Evolutionary conservation across 2,113 vertebrate genomes (phyloP).

Genomic region (Carollia perspicillata): DNA sequence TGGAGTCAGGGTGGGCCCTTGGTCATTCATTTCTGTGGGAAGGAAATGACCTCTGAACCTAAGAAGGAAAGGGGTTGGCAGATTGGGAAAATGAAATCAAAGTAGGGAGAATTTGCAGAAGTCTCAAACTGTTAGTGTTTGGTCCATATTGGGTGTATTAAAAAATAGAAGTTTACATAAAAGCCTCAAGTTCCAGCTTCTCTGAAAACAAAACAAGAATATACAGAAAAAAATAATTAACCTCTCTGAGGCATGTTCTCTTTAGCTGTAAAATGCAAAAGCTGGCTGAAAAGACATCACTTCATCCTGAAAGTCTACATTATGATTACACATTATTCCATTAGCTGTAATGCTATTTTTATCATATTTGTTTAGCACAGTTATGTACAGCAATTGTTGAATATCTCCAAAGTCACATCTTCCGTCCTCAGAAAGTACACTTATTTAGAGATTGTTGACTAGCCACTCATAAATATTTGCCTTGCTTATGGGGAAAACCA

Average conservation of each 20-base stretch:
- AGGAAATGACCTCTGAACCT: not conserved
- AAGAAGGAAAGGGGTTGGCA: not conserved
- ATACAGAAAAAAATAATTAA: not conserved
- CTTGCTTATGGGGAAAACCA: not conserved
- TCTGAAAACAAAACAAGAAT: not conserved
- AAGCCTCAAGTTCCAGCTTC: not conserved
- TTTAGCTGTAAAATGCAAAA: not conserved
- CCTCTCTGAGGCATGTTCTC: not conserved
- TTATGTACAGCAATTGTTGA: not conserved
- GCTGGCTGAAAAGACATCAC: not conserved
- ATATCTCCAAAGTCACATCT: not conserved
- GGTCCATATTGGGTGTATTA: not conserved
- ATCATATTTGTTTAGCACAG: not conserved
- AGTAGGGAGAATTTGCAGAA: not conserved
- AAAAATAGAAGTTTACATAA: not conserved
- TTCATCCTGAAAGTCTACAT: not conserved
- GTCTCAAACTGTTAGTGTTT: not conserved
- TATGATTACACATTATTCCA: not conserved
- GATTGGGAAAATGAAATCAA: not conserved
- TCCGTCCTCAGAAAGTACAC: not conserved
- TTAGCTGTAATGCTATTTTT: not conserved
- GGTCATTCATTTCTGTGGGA: not conserved
- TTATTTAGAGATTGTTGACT: not conserved
- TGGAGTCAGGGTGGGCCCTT: not conserved
- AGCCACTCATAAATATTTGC: not conserved